Conservation (phyloP, 2,113 vertebrate genomes). For the Eonycteris spelaea region DNA sequence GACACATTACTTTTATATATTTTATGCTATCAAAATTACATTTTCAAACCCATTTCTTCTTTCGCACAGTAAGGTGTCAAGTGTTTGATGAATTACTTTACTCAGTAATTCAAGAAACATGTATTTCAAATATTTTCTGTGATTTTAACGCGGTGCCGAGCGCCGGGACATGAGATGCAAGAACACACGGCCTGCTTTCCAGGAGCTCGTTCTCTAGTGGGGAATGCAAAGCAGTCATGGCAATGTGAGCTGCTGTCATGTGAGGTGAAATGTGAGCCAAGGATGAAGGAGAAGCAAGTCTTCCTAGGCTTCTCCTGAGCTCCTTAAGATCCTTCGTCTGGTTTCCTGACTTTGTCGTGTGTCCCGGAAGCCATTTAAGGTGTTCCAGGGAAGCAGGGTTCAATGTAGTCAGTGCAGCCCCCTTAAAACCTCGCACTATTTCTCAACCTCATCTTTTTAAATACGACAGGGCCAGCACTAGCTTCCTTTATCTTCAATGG, state of each 20-base stretch:
- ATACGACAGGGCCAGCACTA: background rate
- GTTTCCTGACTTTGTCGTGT: background rate
- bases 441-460: background rate
- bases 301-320: background rate
- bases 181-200: background rate
- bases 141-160: background rate
- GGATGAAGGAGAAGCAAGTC: background rate
- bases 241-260: accelerated
- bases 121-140: background rate
- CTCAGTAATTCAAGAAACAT: background rate
- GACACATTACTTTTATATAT: background rate
- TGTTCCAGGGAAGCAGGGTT: background rate
- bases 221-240: background rate
- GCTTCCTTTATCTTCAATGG: background rate
- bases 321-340: background rate
- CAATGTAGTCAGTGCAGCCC: accelerated
- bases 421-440: background rate
- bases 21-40: background rate
- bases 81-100: background rate
- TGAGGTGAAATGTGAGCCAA: background rate
- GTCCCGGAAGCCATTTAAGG: background rate
- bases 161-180: background rate
- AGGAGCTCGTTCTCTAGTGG: background rate
- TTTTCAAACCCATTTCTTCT: background rate
- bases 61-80: background rate